phyloP scores from a whole-genome alignment of 2,888 invertebrate genomes.

The Alloplasta piceator region DNA sequence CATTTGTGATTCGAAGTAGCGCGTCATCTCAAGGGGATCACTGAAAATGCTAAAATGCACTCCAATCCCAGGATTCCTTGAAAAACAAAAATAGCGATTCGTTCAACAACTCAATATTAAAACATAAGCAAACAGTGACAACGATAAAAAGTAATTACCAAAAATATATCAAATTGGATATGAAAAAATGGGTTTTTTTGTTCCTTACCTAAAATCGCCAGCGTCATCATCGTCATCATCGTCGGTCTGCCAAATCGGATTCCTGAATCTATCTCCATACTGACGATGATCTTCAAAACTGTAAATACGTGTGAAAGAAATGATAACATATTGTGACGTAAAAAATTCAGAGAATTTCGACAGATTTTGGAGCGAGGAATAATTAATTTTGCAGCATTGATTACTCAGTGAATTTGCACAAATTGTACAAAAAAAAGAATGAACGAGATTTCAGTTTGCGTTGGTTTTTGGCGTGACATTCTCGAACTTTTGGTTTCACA shows the following conservation, averaged over 20 bases:
- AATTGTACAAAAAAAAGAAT: too few relatives aligned
- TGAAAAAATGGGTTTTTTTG: too few relatives aligned
- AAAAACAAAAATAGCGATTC: constrained; percentile 11
- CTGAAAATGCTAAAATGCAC: constrained; percentile 85
- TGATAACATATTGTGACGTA: background rate
- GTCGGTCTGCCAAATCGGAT: constrained; percentile 80
- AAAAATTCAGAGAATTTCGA: background rate
- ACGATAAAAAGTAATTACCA: background rate
- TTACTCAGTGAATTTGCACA: too few relatives aligned
- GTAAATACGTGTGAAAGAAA: constrained; percentile 9
- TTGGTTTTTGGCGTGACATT: constrained; percentile 26
- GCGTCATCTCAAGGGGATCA: constrained; percentile 86
- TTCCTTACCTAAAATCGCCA: constrained; percentile 76
- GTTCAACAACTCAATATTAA: background rate
- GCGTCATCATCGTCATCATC: constrained; percentile 79
- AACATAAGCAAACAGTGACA: background rate
- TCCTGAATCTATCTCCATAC: constrained; percentile 75
- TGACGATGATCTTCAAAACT: constrained; percentile 68
- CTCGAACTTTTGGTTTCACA: constrained; percentile 8
- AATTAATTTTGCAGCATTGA: background rate
- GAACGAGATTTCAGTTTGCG: background rate
- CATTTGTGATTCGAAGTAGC: constrained; percentile 87
- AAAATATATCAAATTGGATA: too few relatives aligned
- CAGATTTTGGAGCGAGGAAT: constrained; percentile 8
- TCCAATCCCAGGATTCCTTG: constrained; percentile 56